These are phyloP conservation scores for Menidia menidia DNA, from an alignment of 2,797 vertebrate species.

Conservation along the genomic window DNA sequence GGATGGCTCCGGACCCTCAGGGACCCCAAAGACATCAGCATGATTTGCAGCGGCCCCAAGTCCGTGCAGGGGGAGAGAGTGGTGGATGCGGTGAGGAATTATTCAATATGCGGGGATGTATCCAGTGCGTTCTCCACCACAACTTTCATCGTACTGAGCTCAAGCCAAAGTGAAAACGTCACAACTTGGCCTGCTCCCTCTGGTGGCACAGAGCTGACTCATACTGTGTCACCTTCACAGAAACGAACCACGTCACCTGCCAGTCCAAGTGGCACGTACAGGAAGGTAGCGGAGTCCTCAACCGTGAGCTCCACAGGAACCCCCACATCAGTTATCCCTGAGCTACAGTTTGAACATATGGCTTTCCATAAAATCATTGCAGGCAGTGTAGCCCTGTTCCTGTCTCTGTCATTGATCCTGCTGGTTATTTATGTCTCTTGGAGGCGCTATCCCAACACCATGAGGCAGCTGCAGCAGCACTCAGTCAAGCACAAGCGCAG, in stretches of 20 bases:
- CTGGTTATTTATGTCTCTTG: conserved; percentile 97
- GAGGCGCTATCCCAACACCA: conserved; percentile 94
- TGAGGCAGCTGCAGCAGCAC: conserved; percentile 95
- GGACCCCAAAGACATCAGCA: conserved; percentile 91
- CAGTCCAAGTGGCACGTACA: conserved; percentile 67
- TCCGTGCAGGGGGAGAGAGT: conserved; percentile 92
- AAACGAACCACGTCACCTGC: conserved; percentile 79
- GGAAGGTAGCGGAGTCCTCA: conserved; percentile 56
- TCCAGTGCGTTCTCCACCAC: conserved; percentile 73
- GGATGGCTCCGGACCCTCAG: conserved; percentile 92
- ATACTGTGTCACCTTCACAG: conserved; percentile 80
- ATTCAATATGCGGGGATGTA: conserved; percentile 87
- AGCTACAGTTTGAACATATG: conserved; percentile 92
- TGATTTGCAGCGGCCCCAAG: conserved; percentile 96
- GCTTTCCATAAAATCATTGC: conserved; percentile 98
- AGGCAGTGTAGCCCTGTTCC: conserved; percentile 94
- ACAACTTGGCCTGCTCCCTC: conserved; percentile 74
- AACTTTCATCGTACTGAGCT: conserved; percentile 51
- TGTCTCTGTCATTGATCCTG: conserved; percentile 94
- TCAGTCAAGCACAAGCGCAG: conserved; percentile 92
- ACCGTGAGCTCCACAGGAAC: conserved; percentile 65
- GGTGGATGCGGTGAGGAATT: conserved; percentile 89
- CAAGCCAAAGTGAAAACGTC: conserved; percentile 59
- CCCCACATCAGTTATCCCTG: conserved; percentile 75
- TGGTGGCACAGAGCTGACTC: conserved; percentile 74